Base-by-base conservation (phyloP, 1,140 invertebrate species). In the Drosophila subpulchrella region DNA sequence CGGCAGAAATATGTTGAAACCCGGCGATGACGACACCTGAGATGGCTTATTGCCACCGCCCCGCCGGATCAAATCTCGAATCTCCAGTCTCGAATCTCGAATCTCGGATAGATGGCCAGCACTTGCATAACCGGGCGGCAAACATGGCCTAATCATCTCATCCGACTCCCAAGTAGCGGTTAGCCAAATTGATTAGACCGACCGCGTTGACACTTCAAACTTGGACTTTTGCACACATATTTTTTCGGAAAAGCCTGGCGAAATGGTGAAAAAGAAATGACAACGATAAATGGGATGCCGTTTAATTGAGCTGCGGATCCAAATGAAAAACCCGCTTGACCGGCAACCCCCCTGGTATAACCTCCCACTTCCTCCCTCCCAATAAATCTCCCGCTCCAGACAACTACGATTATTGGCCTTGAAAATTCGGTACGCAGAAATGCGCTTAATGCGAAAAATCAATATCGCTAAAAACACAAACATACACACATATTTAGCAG, bases 381-480 rank as follows among this genome's bases (percentile, higher is more conserved):
- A 34, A n/a, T 2, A 20, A 20, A 20, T 2, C 0, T 20, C 20
- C 20, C 20, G 20, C 0, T 20, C 20, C 20, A 20, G 20, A 13
- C 15, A 30, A 46, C 60, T 38, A 67, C 67, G 78, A 81, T 70
- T 81, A 66, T 86, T 88, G 84, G 84, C 84, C 84, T 88, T 88
- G 84, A 88, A 88, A 84, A 89, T 80, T 71, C 55, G 76, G 72
- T 80, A 78, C 83, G 83, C 83, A 88, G 83, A 89, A 88, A 88
- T 84, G 83, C 84, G 84, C 84, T 88, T 88, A 89, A 88, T 88
- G 88, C 68, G 77, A 88, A 88, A 88, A 88, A 89, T 89, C 84
- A 88, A 88, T 88, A 88, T 72, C 73, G 84, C 78, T 42, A 81
- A 84, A 80, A 57, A 60, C 39, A 75, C 44, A 80, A 51, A 63